Evolutionary conservation across 2,113 vertebrate genomes (phyloP).

Genomic region (Patagioenas fasciata): DNA sequence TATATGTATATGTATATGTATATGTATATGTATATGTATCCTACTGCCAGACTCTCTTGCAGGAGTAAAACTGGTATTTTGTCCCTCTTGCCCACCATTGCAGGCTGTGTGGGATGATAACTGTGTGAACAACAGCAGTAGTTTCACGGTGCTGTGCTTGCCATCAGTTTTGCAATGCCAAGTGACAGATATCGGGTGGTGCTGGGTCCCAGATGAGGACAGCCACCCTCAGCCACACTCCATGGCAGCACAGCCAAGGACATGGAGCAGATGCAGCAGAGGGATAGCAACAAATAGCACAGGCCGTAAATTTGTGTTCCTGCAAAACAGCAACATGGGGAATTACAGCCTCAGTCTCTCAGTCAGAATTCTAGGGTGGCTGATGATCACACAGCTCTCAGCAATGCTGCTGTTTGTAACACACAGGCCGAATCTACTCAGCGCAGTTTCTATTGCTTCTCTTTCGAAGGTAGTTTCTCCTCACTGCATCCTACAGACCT

Average conservation of each 20-base stretch:
- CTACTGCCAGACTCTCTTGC: background rate
- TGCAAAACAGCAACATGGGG: background rate
- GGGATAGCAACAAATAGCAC: background rate
- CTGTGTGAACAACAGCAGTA: background rate
- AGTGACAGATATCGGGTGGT: background rate
- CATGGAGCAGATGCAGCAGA: background rate
- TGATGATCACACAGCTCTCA: background rate
- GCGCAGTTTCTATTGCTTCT: background rate
- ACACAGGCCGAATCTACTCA: background rate
- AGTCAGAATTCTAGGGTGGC: background rate
- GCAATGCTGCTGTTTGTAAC: background rate
- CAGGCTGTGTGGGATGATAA: background rate
- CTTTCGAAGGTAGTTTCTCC: background rate
- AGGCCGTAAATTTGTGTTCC: background rate
- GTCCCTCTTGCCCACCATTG: background rate
- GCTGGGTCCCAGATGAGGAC: background rate
- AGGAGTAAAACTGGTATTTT: background rate
- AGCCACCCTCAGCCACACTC: background rate
- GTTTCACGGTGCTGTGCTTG: background rate
- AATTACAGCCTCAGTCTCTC: background rate
- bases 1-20: accelerated
- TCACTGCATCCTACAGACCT: background rate
- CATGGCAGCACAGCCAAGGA: background rate
- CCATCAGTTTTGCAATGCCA: background rate
- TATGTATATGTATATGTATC: background rate